These are phyloP conservation scores for Chrysomela aeneicollis DNA, from an alignment of 2,888 invertebrate species.

Conservation along the genomic window DNA sequence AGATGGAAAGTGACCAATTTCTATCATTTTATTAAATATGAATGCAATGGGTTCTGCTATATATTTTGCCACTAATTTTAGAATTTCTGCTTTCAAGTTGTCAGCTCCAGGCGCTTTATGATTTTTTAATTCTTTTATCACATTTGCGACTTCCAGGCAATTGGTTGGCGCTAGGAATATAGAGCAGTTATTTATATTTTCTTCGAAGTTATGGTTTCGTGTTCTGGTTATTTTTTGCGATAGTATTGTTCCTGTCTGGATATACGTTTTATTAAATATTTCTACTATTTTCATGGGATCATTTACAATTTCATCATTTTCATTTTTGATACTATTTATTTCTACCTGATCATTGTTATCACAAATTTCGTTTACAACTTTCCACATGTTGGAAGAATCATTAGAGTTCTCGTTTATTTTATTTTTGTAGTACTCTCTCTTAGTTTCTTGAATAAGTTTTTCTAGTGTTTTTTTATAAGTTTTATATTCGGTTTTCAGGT, in stretches of 20 bases:
- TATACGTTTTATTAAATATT: neutral
- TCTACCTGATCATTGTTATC: neutral
- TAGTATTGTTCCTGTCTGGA: neutral
- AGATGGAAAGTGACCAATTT: constrained; percentile 1
- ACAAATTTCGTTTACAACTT: neutral
- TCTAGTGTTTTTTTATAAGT: no score
- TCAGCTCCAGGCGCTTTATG: neutral
- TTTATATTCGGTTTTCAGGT: neutral
- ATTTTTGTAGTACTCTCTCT: neutral
- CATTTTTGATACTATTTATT: neutral
- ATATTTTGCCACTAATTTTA: constrained; percentile 4
- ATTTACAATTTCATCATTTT: neutral
- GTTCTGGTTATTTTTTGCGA: neutral
- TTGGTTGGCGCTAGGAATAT: constrained; percentile 9
- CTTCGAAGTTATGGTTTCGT: neutral
- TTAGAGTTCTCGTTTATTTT: neutral
- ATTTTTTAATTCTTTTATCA: neutral
- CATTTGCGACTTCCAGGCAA: neutral
- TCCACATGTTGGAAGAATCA: neutral
- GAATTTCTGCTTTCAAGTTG: neutral
- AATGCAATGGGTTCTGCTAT: neutral
- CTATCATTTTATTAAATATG: constrained; percentile 1
- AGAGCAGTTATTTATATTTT: neutral
- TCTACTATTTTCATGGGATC: neutral
- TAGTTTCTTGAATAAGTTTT: neutral